Evolutionary conservation across 2,888 invertebrate genomes (phyloP), one percentile per base, ranked within the genome.

Genomic region (Gymnosoma rotundatum): DNA sequence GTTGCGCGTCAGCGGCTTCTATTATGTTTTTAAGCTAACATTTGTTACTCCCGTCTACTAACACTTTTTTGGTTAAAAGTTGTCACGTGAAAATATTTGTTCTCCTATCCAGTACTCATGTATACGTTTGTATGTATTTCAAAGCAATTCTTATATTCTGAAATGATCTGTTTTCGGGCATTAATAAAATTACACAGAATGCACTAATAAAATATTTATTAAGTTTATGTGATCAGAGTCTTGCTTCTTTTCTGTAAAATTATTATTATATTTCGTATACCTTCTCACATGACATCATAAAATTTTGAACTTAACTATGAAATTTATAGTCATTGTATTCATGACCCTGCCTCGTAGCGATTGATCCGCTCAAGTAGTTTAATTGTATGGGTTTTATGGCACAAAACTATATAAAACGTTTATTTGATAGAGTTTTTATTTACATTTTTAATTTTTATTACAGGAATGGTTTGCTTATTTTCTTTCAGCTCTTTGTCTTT

Each of bases 291-390:
- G 25, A 58, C 64, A 36, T 72, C 64, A 52, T 72, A 72, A 79
- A 72, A 66, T 42, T 79, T 72, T 72, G 58, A 66, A 79, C 58
- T 72, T 72, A 73, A 79, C 72, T 66, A 50, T 72, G 64, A 64
- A 79, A 52, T 79, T 72, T 72, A 66, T 60, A 72, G 42, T 66
- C 36, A 21, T 42, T 48, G 21, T 56, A 20, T 25, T 61, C 61
- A 54, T 64, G 54, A 25, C 54, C 54, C 25, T 12, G 25, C n/a
- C 50, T 21, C 12, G 12, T 42, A 42, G 42, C 14, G 10, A 16
- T 32, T 32, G 32, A 20, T 64, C 16, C 42, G 50, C 54, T 72
- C 48, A 36, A 38, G 48, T 50, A 72, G 72, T 58, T 66, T 45
- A 61, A 69, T 61, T 70, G 38, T 79, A 66, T 25, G 54, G 50